Evolutionary conservation across 2,888 invertebrate species (phyloP).

Genomic region (Griposia aprilina): DNA sequence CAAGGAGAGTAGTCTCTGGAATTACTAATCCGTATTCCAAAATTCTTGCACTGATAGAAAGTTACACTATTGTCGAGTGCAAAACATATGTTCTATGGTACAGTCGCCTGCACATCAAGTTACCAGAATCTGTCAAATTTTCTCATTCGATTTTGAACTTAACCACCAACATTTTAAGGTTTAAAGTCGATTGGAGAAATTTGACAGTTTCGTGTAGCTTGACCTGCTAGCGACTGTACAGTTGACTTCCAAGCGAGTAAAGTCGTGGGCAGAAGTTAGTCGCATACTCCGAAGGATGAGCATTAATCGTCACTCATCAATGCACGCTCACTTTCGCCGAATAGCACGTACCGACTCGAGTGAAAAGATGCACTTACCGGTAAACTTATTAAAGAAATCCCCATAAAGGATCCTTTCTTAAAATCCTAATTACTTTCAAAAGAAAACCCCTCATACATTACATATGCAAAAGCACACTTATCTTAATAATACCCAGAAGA

Average conservation of each 20-base stretch:
- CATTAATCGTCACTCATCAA: not conserved
- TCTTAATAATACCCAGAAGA: conserved; percentile 7
- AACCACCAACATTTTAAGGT: no score
- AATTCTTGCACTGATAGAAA: not conserved
- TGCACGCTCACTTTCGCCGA: not conserved
- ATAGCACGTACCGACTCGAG: not conserved
- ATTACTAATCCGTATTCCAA: not conserved
- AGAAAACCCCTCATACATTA: conserved; percentile 11
- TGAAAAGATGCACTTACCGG: no score
- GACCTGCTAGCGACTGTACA: no score
- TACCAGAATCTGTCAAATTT: no score
- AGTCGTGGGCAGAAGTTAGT: not conserved
- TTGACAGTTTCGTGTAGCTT: no score
- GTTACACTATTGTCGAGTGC: not conserved
- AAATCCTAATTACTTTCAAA: not conserved
- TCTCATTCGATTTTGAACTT: no score
- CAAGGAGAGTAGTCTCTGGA: not conserved
- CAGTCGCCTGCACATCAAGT: no score
- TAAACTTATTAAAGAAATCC: not conserved
- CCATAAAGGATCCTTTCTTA: not conserved
- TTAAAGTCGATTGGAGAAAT: no score
- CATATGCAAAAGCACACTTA: not conserved
- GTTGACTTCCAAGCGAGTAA: not conserved
- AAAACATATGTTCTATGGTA: not conserved
- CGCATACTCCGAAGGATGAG: not conserved